phyloP scores from a whole-genome alignment of 1,140 invertebrate species.

The Adoxophyes honmai region DNA sequence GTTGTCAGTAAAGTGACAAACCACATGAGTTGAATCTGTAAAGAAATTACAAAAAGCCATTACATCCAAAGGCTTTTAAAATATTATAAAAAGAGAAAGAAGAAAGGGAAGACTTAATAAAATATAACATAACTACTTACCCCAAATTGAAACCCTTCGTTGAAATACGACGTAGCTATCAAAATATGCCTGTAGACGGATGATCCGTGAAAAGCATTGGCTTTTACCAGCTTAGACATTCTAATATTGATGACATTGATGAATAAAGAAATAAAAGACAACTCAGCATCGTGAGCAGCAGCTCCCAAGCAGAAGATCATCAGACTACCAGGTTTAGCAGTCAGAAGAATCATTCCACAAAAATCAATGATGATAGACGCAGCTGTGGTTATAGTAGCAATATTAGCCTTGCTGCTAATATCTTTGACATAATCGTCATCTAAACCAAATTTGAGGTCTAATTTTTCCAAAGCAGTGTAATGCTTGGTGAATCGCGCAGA shows the following conservation, averaged over 20 bases:
- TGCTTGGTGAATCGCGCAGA: slow-evolving; percentile 18
- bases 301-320: slow-evolving; percentile 28
- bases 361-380: slow-evolving; percentile 32
- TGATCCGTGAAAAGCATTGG: slow-evolving; percentile 22
- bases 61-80: too few species aligned
- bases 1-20: slow-evolving; percentile 21
- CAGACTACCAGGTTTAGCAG: slow-evolving; percentile 21
- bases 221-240: slow-evolving; percentile 22
- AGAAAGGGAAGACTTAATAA: too few species aligned
- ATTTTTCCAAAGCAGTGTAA: slow-evolving; percentile 25
- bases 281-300: slow-evolving; percentile 43
- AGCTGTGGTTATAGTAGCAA: slow-evolving; percentile 9
- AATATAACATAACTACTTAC: slow-evolving; percentile 28
- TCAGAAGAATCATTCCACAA: slow-evolving; percentile 21
- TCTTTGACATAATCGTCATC: slow-evolving; percentile 21
- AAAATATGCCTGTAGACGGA: slow-evolving; percentile 39
- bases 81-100: too few species aligned
- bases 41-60: slow-evolving; percentile 14
- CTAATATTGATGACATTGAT: slow-evolving; percentile 39
- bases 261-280: slow-evolving; percentile 32
- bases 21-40: slow-evolving; percentile 29
- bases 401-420: slow-evolving; percentile 16
- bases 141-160: slow-evolving; percentile 35
- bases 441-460: slow-evolving; percentile 36
- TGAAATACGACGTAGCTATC: slow-evolving; percentile 32